Percentiles rank a stretch among this genome's conserved stretches.
Conservation (phyloP, 92 coral and sea anemone species). For the Zoanthus solanderi region DNA sequence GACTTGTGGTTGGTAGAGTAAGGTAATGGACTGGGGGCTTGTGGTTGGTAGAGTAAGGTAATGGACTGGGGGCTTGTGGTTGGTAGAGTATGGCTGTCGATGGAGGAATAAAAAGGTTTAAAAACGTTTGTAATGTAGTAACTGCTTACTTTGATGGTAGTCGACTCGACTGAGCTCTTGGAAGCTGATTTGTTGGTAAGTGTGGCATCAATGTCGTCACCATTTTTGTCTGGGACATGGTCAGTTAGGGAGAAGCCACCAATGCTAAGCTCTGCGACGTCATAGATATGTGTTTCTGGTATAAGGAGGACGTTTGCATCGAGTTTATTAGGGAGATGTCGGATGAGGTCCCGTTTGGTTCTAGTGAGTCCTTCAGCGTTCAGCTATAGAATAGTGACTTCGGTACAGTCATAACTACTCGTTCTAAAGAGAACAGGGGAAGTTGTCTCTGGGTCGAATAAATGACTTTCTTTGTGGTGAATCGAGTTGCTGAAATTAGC, state of each 20-base stretch:
- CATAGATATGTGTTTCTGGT: neutral
- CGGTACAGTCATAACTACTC: neutral
- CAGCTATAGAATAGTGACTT: neutral
- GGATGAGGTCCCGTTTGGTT: slow-evolving; percentile 2
- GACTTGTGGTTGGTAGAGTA: no score
- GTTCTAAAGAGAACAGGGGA: neutral
- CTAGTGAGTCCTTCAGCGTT: neutral
- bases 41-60: no score
- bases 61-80: neutral
- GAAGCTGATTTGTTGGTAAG: neutral
- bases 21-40: no score
- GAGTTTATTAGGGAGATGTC: slow-evolving; percentile 8
- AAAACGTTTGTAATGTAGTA: no score
- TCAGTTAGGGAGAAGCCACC: neutral
- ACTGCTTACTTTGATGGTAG: neutral
- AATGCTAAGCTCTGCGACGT: neutral
- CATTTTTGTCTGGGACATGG: slow-evolving; percentile 1
- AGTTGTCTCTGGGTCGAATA: neutral
- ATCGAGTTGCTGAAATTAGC: no score
- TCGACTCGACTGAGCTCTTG: slow-evolving; percentile 7
- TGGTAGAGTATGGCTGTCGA: neutral
- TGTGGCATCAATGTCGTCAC: neutral
- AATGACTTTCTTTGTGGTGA: neutral
- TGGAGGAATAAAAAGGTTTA: neutral
- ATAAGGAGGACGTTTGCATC: slow-evolving; percentile 21